Evolutionary conservation across 2,888 invertebrate genomes (phyloP).

Genomic region (Masnerella sp.): DNA sequence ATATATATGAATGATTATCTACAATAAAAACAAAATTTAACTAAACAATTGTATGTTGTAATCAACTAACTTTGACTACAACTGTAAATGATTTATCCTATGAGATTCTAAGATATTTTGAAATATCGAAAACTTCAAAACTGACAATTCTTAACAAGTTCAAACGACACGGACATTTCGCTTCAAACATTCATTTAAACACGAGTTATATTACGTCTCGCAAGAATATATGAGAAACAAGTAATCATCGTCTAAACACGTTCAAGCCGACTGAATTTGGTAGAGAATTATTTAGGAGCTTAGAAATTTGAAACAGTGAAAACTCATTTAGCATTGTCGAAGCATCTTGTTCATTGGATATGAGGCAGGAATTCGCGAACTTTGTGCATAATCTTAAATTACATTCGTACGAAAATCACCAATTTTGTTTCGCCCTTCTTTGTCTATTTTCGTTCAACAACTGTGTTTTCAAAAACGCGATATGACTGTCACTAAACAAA

Average conservation of each 20-base stretch:
- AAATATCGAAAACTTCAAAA: too few relatives aligned
- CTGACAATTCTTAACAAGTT: too few relatives aligned
- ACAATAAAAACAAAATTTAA: too few relatives aligned
- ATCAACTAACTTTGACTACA: too few relatives aligned
- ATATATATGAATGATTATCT: too few relatives aligned
- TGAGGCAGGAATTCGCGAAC: conserved; percentile 19
- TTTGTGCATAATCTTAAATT: neutral
- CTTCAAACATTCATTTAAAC: conserved; percentile 17
- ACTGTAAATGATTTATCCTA: too few relatives aligned
- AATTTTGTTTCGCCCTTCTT: neutral
- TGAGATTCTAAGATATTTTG: too few relatives aligned
- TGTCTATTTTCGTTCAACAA: neutral
- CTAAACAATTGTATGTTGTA: too few relatives aligned
- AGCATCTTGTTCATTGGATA: conserved; percentile 30
- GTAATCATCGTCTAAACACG: conserved; percentile 49
- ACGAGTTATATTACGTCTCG: conserved; percentile 26
- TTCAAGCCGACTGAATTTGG: conserved; percentile 35
- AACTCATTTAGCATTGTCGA: conserved; percentile 46
- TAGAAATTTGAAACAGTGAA: conserved; percentile 47
- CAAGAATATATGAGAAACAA: conserved; percentile 42
- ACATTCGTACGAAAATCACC: conserved; percentile 3
- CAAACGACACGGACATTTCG: neutral
- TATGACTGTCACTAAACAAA: too few relatives aligned
- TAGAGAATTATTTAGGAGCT: conserved; percentile 43
- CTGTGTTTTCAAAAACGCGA: too few relatives aligned